Evolutionary conservation across 2,888 invertebrate genomes (phyloP), one percentile per base, ranked within the genome.

Genomic region (Cataglyphis altisquamis): DNA sequence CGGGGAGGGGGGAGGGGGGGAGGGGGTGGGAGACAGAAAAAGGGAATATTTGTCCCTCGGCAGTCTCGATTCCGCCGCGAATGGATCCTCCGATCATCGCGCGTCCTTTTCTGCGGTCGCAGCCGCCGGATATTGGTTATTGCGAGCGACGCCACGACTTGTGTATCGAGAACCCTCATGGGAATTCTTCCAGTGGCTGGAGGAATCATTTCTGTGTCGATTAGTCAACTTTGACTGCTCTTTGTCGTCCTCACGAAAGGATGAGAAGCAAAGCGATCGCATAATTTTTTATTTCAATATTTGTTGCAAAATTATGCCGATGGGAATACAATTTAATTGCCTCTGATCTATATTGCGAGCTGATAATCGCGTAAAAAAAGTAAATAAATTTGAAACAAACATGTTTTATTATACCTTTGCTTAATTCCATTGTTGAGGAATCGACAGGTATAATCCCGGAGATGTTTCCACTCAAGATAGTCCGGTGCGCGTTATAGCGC

Each of bases 111-210:
- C 91, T 92, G 92, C 88, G 92, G 91, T 93, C 89, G 86, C 90
- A 84, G 91, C 90, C 88, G 84, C 87, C 86, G 88, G 90, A 92
- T 92, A 91, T 92, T 89, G 87, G 87, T 91, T 89, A 89, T 92
- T 91, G 91, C 88, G 55, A 74, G 80, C 80, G 67, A 62, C 82
- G 73, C 81, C 70, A 55, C 62, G 45, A 80, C 66, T 74, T 80
- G 68, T 80, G 67, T 64, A 72, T 74, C 85, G 66, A 67, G 29
- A 32, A 32, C 32, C 57, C 87, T 89, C 90, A 91, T 92, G 90
- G 90, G 91, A 93, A 92, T 88, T 85, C 67, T 48, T 70, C 45
- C 82, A 70, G 66, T 67, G 80, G 52, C 78, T 72, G 70, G 83
- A n/a, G n/a, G n/a, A n/a, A 88, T 90, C 90, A 82, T 86, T 92